Base-by-base conservation (phyloP, 1,140 invertebrate species). In the Caerostris extrusa region DNA sequence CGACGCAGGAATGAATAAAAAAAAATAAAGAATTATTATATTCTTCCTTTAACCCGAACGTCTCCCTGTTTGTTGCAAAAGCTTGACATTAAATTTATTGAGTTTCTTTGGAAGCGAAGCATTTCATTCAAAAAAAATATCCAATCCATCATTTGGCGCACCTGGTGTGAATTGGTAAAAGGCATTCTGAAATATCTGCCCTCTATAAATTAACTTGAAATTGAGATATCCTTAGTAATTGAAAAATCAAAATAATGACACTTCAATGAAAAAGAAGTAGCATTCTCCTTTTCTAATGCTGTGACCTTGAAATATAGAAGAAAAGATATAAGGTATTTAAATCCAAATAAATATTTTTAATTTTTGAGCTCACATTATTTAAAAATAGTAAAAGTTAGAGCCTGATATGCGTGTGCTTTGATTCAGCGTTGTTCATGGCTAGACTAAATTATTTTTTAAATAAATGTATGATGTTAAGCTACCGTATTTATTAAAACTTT, bases 21-120 rank as follows among this genome's bases (percentile, higher is more conserved):
- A 50, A 77, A 34, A 34, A 34, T 34, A 77, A 77, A 10, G 10
- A 50, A 8, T 77, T 77, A 71, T 71, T 50, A 71, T 77, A 77
- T 77, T 77, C 69, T 77, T 77, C 34, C 67, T 77, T 77, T 77
- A 77, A 53, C 69, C 50, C 69, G 19, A 12, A 12, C 19, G 34
- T 8, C 8, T 12, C 7, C 7, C 69, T 77, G 69, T 77, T 77
- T 77, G 69, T 34, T 77, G 12, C 69, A 77, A 77, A 34, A 77
- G 34, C 69, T 7, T 77, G 34, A 77, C 34, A 34, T 77, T 34
- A 77, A 77, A 50, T 77, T 77, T 77, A 77, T 77, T 77, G 69
- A 77, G 50, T 77, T 77, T 77, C 69, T 77, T 77, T 50, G 69
- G 12, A 77, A 77, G 19, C 7, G 50, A 10, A 67, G n/a, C n/a